These are phyloP conservation scores for Zeus faber DNA, from an alignment of 2,113 vertebrate species.

Conservation along the genomic window DNA sequence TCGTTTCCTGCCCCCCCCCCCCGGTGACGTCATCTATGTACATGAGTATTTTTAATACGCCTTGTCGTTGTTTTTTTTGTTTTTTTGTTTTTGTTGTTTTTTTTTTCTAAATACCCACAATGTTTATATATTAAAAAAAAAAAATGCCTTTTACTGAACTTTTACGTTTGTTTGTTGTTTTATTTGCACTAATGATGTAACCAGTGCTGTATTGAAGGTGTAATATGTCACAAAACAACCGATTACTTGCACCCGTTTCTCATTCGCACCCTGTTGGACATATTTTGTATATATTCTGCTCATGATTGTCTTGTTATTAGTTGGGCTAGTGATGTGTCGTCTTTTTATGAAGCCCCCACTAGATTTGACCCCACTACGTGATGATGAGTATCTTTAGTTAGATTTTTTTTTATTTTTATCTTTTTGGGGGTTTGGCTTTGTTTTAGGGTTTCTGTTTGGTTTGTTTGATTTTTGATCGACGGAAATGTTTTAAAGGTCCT, in stretches of 20 bases:
- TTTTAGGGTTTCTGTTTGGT: conserved; percentile 41
- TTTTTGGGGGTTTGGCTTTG: conserved; percentile 10
- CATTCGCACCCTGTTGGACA: conserved; percentile 55
- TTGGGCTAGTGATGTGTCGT: conserved; percentile 76
- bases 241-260: conserved; percentile 15
- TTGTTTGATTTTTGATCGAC: conserved; percentile 43
- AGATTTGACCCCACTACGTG: conserved; percentile 47
- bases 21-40: conserved; percentile 36
- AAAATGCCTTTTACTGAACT: conserved; percentile 27
- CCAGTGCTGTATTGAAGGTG: neutral
- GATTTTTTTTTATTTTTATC: conserved; percentile 29
- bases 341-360: conserved; percentile 45
- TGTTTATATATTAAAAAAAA: too few species aligned
- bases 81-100: conserved; percentile 40
- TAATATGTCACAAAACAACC: conserved; percentile 13
- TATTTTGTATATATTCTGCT: conserved; percentile 83
- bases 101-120: too few species aligned
- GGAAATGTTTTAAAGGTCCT: conserved; percentile 68
- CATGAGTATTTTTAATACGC: conserved; percentile 67
- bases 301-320: conserved; percentile 66
- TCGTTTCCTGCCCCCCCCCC: too few species aligned
- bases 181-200: conserved; percentile 46
- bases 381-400: conserved; percentile 21
- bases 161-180: conserved; percentile 23
- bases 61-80: conserved; percentile 8